Evolutionary conservation across 2,888 invertebrate genomes (phyloP).

Genomic region (Apamea crenata): DNA sequence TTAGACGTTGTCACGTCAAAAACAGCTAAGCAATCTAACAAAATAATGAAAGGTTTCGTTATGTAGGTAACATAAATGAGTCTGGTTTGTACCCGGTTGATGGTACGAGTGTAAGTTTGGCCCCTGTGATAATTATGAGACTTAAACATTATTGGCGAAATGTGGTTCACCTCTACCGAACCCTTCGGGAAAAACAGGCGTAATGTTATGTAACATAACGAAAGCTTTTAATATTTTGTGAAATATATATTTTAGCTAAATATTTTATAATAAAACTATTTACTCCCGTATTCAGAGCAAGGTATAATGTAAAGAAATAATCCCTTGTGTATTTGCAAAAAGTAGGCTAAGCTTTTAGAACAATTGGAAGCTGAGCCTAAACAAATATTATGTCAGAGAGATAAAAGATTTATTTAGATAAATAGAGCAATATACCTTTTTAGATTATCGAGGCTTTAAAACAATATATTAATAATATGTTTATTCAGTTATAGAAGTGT

Average conservation of each 20-base stretch:
- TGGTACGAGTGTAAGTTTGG: too few species aligned
- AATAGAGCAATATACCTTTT: neutral
- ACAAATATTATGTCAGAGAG: conserved; percentile 8
- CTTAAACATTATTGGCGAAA: too few species aligned
- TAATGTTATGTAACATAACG: neutral
- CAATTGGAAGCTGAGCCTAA: neutral
- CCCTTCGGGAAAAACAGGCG: too few species aligned
- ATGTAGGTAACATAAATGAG: too few species aligned
- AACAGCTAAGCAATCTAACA: too few species aligned
- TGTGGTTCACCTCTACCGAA: too few species aligned
- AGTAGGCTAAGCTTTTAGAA: neutral
- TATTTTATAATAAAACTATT: neutral
- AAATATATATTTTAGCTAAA: too few species aligned
- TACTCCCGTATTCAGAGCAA: neutral
- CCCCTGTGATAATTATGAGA: too few species aligned
- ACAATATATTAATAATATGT: neutral
- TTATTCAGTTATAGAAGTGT: neutral
- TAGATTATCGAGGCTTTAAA: neutral
- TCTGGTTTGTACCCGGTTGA: too few species aligned
- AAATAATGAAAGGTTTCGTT: too few species aligned
- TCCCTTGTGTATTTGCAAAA: neutral
- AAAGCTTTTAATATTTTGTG: neutral
- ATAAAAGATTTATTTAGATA: neutral
- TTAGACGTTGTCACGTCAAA: too few species aligned
- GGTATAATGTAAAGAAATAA: neutral